phyloP scores from a whole-genome alignment of 2,797 vertebrate genomes.

The Malacoraja senta region DNA sequence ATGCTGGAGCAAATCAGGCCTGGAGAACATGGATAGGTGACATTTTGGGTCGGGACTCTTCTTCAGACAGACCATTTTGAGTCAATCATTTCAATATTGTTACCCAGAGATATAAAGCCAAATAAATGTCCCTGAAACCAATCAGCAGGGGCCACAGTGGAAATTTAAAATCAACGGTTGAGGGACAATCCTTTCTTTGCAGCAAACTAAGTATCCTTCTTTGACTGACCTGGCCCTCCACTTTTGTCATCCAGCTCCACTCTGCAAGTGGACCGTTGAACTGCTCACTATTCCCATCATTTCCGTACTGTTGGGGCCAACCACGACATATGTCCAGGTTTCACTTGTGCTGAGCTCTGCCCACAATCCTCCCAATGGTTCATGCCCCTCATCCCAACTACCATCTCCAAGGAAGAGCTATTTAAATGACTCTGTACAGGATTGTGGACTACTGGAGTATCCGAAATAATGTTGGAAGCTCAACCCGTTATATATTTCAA shows the following conservation, averaged over 20 bases:
- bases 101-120: not conserved
- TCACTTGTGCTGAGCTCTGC: not conserved
- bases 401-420: no score
- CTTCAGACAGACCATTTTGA: no score
- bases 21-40: no score
- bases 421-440: no score
- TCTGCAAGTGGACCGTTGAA: not conserved
- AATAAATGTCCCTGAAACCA: not conserved
- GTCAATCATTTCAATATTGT: not conserved
- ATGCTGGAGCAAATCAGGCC: no score
- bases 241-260: not conserved
- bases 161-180: not conserved
- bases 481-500: not conserved
- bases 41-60: no score
- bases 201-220: not conserved
- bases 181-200: not conserved
- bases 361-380: not conserved
- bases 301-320: not conserved
- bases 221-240: not conserved
- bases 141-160: not conserved
- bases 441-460: not conserved
- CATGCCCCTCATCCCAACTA: no score
- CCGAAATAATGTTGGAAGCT: not conserved
- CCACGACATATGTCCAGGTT: not conserved
- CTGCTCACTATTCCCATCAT: not conserved